Evolutionary conservation across 2,113 vertebrate genomes (phyloP).

Genomic region (Trochalopteron elliotii): DNA sequence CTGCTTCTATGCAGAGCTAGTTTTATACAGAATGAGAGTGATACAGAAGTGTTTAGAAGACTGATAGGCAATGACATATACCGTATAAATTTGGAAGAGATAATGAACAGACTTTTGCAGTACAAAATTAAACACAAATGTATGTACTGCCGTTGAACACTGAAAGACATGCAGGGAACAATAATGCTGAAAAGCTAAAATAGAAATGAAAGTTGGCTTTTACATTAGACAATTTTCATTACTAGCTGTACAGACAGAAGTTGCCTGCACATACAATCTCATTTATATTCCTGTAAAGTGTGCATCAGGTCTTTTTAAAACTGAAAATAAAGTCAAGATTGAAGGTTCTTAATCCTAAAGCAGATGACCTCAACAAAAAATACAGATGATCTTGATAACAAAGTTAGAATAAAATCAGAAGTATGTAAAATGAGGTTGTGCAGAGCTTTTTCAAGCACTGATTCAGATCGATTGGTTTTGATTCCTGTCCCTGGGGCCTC

Average conservation of each 20-base stretch:
- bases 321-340: neutral
- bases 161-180: neutral
- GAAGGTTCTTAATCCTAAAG: neutral
- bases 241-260: neutral
- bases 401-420: neutral
- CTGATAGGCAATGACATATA: neutral
- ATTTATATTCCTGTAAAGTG: neutral
- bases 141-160: neutral
- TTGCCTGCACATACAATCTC: neutral
- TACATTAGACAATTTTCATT: neutral
- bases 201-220: neutral
- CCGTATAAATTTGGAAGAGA: neutral
- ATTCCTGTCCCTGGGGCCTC: neutral
- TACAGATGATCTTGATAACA: neutral
- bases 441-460: neutral
- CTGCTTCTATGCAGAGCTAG: neutral
- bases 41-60: neutral
- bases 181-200: neutral
- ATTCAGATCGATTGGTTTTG: neutral
- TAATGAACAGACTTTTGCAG: neutral
- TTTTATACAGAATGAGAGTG: neutral
- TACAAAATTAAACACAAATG: neutral
- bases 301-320: neutral
- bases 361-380: neutral
- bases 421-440: neutral